These are phyloP conservation scores for Myotis vivesi DNA, from an alignment of 2,797 vertebrate genomes.

Conservation along the genomic window DNA sequence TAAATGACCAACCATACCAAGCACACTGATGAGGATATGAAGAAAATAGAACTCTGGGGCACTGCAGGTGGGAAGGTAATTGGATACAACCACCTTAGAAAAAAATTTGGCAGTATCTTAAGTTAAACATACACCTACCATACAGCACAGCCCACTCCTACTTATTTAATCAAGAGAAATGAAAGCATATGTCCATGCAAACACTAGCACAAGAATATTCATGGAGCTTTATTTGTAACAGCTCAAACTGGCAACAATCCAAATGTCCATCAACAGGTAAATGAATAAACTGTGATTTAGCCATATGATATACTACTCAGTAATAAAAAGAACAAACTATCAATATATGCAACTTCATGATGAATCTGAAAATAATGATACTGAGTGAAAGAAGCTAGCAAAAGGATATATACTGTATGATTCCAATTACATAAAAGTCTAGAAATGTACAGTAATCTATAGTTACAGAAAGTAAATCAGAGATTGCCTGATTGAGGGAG, in stretches of 20 bases:
- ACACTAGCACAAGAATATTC: not conserved
- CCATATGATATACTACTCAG: not conserved
- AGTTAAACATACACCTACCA: not conserved
- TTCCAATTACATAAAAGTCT: not conserved
- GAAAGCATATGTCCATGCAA: not conserved
- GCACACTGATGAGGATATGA: not conserved
- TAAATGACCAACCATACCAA: not conserved
- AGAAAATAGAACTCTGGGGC: not conserved
- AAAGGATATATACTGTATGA: not conserved
- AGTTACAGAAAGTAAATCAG: not conserved
- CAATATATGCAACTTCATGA: not conserved
- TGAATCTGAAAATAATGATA: not conserved
- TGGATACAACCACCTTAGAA: not conserved
- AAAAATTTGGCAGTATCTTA: not conserved
- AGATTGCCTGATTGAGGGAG: not conserved
- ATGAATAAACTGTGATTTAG: not conserved
- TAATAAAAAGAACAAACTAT: not conserved
- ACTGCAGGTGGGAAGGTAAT: not conserved
- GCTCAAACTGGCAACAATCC: not conserved
- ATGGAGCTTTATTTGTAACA: not conserved
- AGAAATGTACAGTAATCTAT: not conserved
- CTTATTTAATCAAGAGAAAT: not conserved
- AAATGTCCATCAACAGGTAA: not conserved
- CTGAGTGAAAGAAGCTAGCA: not conserved
- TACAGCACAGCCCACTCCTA: not conserved